Conservation (phyloP, 2,113 vertebrate genomes). For the Rhineura floridana region DNA sequence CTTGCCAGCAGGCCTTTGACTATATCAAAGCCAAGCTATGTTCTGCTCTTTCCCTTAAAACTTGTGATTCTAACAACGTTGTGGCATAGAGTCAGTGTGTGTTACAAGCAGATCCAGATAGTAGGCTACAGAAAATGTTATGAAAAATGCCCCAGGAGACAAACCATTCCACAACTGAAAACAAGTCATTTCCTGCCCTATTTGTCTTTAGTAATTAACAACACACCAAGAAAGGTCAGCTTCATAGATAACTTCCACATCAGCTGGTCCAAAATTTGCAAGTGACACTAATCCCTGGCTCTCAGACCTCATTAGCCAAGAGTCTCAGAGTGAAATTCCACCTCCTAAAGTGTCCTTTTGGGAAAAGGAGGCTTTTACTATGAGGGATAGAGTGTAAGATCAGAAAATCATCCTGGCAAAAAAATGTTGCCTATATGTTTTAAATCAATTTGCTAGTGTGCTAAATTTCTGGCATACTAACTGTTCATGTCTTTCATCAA, state of each 20-base stretch:
- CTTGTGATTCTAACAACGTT: neutral
- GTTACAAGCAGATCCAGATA: neutral
- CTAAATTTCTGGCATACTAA: neutral
- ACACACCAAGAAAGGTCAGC: slow-evolving; percentile 3
- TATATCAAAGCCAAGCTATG: neutral
- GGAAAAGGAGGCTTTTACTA: neutral
- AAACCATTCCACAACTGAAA: neutral
- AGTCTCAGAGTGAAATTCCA: neutral
- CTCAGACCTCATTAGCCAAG: slow-evolving; percentile 20
- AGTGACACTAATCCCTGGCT: neutral
- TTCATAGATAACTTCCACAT: neutral
- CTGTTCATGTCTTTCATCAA: neutral
- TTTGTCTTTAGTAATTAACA: slow-evolving; percentile 29
- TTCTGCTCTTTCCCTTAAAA: neutral
- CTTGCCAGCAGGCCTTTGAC: neutral
- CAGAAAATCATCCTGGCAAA: neutral
- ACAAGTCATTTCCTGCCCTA: slow-evolving; percentile 3
- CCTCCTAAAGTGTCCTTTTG: neutral
- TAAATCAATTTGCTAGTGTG: neutral
- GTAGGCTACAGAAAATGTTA: neutral
- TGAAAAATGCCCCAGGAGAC: neutral
- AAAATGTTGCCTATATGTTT: neutral
- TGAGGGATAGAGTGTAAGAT: neutral
- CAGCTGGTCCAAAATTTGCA: neutral
- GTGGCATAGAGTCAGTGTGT: neutral